phyloP scores from a whole-genome alignment of 2,888 invertebrate genomes.

The Drosophila koepferae region DNA sequence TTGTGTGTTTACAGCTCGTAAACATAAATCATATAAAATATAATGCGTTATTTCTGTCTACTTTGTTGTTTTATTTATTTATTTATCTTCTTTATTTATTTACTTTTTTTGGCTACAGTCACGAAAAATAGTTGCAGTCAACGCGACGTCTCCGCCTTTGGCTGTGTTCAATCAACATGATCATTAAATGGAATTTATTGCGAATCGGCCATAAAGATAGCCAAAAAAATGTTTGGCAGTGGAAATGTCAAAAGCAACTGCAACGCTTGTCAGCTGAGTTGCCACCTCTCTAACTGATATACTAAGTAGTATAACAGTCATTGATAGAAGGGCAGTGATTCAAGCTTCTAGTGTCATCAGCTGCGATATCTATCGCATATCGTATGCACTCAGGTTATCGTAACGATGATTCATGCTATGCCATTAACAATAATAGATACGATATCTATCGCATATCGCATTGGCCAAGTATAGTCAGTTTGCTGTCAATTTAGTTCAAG shows the following conservation, averaged over 20 bases:
- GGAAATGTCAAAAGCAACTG: constrained; percentile 12
- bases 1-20: constrained; percentile 48
- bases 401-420: too few relatives aligned
- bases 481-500: not conserved
- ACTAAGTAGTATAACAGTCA: not conserved
- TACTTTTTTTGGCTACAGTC: constrained; percentile 1
- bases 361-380: not conserved
- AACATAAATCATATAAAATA: constrained; percentile 58
- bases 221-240: constrained; percentile 1
- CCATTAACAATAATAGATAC: not conserved
- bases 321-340: not conserved
- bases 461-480: not conserved
- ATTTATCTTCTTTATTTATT: not conserved
- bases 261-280: constrained; percentile 11
- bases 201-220: constrained; percentile 33
- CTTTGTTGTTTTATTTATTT: constrained; percentile 13
- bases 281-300: constrained; percentile 7
- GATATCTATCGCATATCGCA: not conserved
- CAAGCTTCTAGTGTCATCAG: not conserved
- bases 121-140: constrained; percentile 31
- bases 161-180: constrained; percentile 23
- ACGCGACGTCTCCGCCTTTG: constrained; percentile 23
- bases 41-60: constrained; percentile 27
- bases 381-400: not conserved
- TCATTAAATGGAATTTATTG: constrained; percentile 38